Evolutionary conservation across 2,888 invertebrate species (phyloP).

Genomic region (Diadegma fenestrale): DNA sequence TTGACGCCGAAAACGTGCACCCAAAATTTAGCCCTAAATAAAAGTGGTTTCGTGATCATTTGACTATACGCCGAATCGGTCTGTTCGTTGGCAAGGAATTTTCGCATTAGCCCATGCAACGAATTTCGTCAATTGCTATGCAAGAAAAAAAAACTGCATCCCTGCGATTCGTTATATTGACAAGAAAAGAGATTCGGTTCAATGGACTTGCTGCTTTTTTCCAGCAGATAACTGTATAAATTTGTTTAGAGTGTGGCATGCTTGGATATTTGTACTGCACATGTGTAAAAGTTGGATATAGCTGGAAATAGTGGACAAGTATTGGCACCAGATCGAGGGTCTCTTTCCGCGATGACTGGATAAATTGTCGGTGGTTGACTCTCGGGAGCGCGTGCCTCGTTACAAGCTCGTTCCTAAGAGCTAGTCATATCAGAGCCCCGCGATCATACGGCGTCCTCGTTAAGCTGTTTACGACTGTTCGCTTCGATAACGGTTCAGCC

Average conservation of each 20-base stretch:
- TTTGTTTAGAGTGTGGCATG: background rate
- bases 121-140: background rate
- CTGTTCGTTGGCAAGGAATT: too few relatives aligned
- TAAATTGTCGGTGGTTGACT: slow-evolving; percentile 43
- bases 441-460: slow-evolving; percentile 74
- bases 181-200: background rate
- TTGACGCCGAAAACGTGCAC: too few relatives aligned
- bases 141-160: background rate
- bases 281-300: slow-evolving; percentile 1
- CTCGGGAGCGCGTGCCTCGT: slow-evolving; percentile 63
- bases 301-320: slow-evolving; percentile 36
- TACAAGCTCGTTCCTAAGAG: slow-evolving; percentile 67
- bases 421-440: slow-evolving; percentile 64
- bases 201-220: background rate
- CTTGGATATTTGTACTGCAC: background rate
- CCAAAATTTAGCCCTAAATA: too few relatives aligned
- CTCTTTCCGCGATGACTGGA: slow-evolving; percentile 67
- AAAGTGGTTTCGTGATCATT: too few relatives aligned
- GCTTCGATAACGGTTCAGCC: slow-evolving; percentile 67
- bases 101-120: too few relatives aligned
- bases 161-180: background rate
- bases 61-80: too few relatives aligned
- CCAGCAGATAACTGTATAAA: background rate
- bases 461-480: slow-evolving; percentile 71
- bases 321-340: slow-evolving; percentile 49